A percentile compares a stretch with the other conserved stretches of the same genome.
Conservation (phyloP, 1,140 invertebrate genomes). For the Sycophaga agraensis region DNA sequence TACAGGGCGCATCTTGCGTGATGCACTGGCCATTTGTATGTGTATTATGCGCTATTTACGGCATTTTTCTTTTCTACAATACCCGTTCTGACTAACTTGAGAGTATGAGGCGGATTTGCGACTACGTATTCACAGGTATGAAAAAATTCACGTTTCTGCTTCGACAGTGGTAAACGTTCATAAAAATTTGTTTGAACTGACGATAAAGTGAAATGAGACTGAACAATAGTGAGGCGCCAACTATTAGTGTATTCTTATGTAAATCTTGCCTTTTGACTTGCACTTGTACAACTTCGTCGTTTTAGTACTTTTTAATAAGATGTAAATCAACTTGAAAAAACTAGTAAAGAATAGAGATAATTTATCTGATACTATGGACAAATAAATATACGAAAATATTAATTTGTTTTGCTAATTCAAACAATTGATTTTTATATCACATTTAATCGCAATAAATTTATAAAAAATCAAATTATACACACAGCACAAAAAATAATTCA, state of each 20-base stretch:
- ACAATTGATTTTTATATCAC: no score
- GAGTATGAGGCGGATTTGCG: background rate
- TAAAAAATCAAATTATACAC: no score
- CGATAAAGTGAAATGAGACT: slow-evolving; percentile 5
- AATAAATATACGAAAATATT: no score
- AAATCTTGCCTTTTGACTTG: no score
- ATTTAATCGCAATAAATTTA: no score
- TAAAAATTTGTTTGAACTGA: background rate
- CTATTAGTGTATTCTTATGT: background rate
- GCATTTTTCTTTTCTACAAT: slow-evolving; percentile 43
- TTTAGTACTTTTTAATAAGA: no score
- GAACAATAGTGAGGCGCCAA: slow-evolving; percentile 6
- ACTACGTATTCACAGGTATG: background rate
- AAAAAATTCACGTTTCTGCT: slow-evolving; percentile 24
- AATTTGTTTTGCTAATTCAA: no score
- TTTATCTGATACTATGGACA: no score
- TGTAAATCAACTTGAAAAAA: no score
- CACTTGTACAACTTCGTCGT: no score
- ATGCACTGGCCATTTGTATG: slow-evolving; percentile 55
- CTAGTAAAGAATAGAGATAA: no score
- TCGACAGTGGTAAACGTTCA: slow-evolving; percentile 18
- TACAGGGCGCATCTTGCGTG: slow-evolving; percentile 45
- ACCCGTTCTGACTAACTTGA: slow-evolving; percentile 25
- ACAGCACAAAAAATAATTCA: no score
- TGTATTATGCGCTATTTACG: slow-evolving; percentile 54